A percentile compares a stretch with the other conserved stretches of the same genome.
These are phyloP conservation scores for Nasonia oneida DNA, from an alignment of 2,888 invertebrate species.

Conservation along the genomic window DNA sequence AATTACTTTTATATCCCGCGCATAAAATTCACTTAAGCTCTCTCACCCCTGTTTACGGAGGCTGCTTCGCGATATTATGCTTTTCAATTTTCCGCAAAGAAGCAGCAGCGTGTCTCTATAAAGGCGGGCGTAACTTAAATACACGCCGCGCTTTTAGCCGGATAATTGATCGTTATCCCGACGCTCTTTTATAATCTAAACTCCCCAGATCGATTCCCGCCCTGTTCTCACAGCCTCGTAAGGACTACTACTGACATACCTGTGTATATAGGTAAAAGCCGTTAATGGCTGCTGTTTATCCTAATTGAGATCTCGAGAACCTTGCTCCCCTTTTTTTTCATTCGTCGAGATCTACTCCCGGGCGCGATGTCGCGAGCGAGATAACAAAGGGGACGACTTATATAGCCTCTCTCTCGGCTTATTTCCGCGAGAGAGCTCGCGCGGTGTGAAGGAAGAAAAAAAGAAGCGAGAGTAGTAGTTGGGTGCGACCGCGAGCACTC, in stretches of 20 bases:
- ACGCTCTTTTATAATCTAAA: neutral
- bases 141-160: neutral
- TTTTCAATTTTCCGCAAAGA: constrained; percentile 28
- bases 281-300: constrained; percentile 52
- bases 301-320: constrained; percentile 60
- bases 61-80: neutral
- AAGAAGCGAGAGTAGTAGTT: neutral
- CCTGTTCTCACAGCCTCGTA: too few relatives aligned
- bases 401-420: neutral
- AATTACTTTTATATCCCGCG: constrained; percentile 28
- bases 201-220: too few relatives aligned
- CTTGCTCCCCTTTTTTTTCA: constrained; percentile 9
- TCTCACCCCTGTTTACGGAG: neutral
- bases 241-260: neutral
- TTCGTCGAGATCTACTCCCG: neutral
- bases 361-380: constrained; percentile 4
- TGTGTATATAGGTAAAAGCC: neutral
- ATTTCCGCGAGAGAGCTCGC: neutral
- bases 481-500: neutral
- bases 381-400: neutral
- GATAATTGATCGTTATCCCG: constrained; percentile 35
- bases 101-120: neutral
- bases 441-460: neutral
- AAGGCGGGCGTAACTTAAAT: neutral
- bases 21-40: constrained; percentile 13